phyloP scores from a whole-genome alignment of 2,113 vertebrate species.

The Pristiophorus japonicus region DNA sequence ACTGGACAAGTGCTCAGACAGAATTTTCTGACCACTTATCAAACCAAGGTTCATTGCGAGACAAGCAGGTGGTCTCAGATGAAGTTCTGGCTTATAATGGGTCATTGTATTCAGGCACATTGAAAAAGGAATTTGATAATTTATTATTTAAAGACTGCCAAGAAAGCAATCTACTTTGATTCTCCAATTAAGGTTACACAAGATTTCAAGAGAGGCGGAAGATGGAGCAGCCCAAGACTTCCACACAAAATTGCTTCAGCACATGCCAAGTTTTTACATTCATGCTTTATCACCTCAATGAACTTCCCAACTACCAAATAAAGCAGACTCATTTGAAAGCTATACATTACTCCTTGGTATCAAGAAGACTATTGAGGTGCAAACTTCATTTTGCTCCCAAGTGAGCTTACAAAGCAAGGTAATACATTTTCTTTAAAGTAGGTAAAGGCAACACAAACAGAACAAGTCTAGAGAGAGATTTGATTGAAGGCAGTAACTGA shows the following conservation, averaged over 20 bases:
- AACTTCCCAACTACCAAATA: background rate
- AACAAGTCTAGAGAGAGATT: background rate
- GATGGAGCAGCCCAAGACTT: background rate
- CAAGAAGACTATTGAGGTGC: background rate
- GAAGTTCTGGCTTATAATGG: background rate
- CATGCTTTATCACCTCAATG: background rate
- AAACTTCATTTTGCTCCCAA: background rate
- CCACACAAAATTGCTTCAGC: background rate
- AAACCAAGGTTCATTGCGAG: background rate
- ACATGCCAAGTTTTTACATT: background rate
- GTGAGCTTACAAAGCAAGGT: background rate
- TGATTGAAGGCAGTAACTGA: background rate
- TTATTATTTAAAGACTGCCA: slow-evolving; percentile 21
- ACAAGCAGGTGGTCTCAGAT: background rate
- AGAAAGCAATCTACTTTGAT: slow-evolving; percentile 10
- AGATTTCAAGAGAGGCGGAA: background rate
- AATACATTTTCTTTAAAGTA: background rate
- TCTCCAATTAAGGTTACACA: background rate
- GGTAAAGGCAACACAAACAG: background rate
- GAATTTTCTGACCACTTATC: background rate
- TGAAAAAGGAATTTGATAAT: background rate
- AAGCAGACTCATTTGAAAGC: background rate
- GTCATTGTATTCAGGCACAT: background rate
- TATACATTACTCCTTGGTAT: background rate
- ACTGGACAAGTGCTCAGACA: background rate